Conservation (phyloP, 2,888 invertebrate species). For the Platycnemis pennipes region DNA sequence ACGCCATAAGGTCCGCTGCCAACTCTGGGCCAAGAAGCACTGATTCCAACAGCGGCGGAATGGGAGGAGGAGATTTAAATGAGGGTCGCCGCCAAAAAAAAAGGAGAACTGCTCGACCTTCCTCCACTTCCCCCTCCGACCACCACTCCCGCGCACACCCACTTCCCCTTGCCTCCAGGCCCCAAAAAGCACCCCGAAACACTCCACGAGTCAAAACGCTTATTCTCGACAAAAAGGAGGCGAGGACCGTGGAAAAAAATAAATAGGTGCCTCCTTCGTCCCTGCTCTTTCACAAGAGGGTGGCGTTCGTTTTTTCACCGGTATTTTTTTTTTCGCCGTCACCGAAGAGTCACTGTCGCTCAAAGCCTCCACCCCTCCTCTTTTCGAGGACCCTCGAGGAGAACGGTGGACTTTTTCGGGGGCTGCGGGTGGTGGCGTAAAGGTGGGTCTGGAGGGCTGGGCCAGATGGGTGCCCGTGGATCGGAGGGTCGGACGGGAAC, state of each 20-base stretch:
- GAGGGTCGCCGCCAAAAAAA: not conserved
- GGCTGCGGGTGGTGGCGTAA: not conserved
- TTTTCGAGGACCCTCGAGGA: not conserved
- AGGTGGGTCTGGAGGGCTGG: not conserved
- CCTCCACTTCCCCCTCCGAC: not conserved
- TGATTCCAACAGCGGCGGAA: not conserved
- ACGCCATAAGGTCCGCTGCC: too few relatives aligned
- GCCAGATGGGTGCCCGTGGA: constrained; percentile 20
- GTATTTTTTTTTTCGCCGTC: constrained; percentile 11
- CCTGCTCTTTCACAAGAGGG: not conserved
- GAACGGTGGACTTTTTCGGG: not conserved
- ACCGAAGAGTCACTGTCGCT: constrained; percentile 2
- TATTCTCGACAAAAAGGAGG: not conserved
- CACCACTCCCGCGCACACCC: not conserved
- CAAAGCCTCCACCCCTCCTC: not conserved
- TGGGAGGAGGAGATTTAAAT: too few relatives aligned
- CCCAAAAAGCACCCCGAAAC: not conserved
- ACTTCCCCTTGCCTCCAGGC: not conserved
- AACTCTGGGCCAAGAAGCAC: not conserved
- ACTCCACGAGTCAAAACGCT: constrained; percentile 16
- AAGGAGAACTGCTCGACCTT: not conserved
- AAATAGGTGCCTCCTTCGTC: too few relatives aligned
- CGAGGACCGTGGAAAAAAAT: not conserved
- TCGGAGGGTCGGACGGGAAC: too few relatives aligned
- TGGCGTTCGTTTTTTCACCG: not conserved